These are phyloP conservation scores for Equus przewalskii DNA, from an alignment of 2,113 vertebrate genomes.

Conservation along the genomic window DNA sequence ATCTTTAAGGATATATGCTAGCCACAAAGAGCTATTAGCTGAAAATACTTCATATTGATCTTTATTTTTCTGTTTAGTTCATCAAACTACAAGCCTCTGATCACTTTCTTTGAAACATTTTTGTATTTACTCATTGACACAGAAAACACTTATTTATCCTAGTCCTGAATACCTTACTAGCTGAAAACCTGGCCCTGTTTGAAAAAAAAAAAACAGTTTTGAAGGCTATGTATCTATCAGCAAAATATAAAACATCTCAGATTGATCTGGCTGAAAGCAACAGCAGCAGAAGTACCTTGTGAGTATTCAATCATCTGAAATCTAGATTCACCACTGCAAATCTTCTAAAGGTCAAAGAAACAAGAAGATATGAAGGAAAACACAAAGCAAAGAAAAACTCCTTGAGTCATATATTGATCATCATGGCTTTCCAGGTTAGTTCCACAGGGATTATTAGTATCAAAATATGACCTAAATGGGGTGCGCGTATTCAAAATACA, in stretches of 20 bases:
- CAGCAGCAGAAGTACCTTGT: neutral
- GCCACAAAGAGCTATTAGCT: neutral
- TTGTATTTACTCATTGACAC: conserved; percentile 25
- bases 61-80: neutral
- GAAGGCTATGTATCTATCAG: neutral
- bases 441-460: neutral
- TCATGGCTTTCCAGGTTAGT: neutral
- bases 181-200: neutral
- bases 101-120: neutral
- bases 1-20: neutral
- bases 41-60: neutral
- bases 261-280: neutral
- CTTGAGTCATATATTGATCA: neutral
- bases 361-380: neutral
- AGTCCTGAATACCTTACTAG: neutral
- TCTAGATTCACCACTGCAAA: neutral
- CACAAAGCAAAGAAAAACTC: neutral
- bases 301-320: conserved; percentile 49
- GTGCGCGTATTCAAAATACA: neutral
- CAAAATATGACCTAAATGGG: conserved; percentile 32
- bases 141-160: conserved; percentile 20
- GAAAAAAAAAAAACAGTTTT: neutral
- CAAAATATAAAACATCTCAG: neutral
- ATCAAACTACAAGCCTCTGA: conserved; percentile 9
- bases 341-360: conserved; percentile 53